phyloP scores from a whole-genome alignment of 2,797 vertebrate genomes.

The Gila robusta region DNA sequence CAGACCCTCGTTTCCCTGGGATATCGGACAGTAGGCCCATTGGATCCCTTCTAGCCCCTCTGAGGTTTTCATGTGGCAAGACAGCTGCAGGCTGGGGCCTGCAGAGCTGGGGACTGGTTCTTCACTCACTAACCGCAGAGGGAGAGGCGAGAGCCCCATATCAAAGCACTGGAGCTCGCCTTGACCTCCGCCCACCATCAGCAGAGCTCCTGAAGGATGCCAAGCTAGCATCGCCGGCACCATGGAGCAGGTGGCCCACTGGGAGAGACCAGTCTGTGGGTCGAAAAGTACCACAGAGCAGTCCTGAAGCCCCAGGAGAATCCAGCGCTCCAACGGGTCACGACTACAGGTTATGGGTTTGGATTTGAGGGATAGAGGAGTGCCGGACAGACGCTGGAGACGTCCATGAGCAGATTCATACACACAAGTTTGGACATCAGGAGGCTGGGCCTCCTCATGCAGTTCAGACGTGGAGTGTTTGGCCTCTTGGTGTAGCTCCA shows the following conservation, averaged over 20 bases:
- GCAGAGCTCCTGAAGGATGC: constrained; percentile 87
- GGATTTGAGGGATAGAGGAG: constrained; percentile 82
- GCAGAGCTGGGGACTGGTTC: constrained; percentile 75
- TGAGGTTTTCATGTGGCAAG: constrained; percentile 78
- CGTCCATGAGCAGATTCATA: constrained; percentile 84
- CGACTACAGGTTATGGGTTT: constrained; percentile 85
- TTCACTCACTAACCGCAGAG: constrained; percentile 86
- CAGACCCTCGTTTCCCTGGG: constrained; percentile 57
- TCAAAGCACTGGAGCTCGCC: constrained; percentile 93
- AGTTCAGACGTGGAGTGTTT: constrained; percentile 41
- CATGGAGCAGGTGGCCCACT: constrained; percentile 81
- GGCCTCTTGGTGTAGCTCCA: constrained; percentile 79
- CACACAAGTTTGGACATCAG: constrained; percentile 79
- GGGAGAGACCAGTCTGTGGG: constrained; percentile 79
- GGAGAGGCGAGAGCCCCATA: constrained; percentile 85
- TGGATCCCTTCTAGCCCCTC: constrained; percentile 85
- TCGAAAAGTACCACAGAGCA: constrained; percentile 89
- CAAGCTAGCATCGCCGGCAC: constrained; percentile 83
- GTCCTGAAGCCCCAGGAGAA: constrained; percentile 90
- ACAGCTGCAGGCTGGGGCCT: constrained; percentile 82
- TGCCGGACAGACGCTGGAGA: constrained; percentile 80
- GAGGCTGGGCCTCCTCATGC: constrained; percentile 69
- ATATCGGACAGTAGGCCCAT: constrained; percentile 79
- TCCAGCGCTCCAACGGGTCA: constrained; percentile 81
- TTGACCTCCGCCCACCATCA: constrained; percentile 84